Evolutionary conservation across 2,888 invertebrate genomes (phyloP).

Genomic region (Ecliptopera silaceata): DNA sequence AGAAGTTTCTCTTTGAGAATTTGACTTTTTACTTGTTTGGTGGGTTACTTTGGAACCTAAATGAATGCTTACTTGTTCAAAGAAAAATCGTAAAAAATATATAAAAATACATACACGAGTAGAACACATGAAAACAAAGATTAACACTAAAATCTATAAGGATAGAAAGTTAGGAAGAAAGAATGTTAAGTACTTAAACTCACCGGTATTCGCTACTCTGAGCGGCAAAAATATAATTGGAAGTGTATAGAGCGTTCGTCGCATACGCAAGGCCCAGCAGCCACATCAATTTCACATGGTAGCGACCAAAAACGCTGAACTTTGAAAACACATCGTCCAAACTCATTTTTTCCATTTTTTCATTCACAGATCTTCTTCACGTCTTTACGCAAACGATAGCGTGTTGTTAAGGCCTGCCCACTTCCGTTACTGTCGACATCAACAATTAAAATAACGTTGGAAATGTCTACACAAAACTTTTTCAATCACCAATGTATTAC

Average conservation of each 20-base stretch:
- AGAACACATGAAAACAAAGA: no score
- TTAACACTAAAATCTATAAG: no score
- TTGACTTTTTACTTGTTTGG: no score
- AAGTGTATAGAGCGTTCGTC: conserved; percentile 83
- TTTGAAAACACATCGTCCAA: conserved; percentile 68
- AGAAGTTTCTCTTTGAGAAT: no score
- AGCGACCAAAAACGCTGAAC: conserved; percentile 81
- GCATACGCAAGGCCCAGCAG: conserved; percentile 82
- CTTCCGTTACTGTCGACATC: conserved; percentile 7
- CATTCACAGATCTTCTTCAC: neutral
- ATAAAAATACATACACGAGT: no score
- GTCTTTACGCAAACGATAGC: neutral
- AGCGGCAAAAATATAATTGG: conserved; percentile 86
- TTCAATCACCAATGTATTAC: neutral
- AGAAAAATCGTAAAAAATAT: no score
- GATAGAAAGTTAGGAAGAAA: no score
- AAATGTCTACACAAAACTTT: neutral
- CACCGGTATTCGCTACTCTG: conserved; percentile 81
- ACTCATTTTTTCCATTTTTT: conserved; percentile 37
- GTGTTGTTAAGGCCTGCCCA: conserved; percentile 5
- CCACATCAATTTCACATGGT: conserved; percentile 80
- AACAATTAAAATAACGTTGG: conserved; percentile 2
- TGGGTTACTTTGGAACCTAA: no score
- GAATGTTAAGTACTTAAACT: conserved; percentile 4
- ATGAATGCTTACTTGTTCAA: no score